phyloP scores from a whole-genome alignment of 1,140 invertebrate genomes.

The Archegozetes longisetosus region DNA sequence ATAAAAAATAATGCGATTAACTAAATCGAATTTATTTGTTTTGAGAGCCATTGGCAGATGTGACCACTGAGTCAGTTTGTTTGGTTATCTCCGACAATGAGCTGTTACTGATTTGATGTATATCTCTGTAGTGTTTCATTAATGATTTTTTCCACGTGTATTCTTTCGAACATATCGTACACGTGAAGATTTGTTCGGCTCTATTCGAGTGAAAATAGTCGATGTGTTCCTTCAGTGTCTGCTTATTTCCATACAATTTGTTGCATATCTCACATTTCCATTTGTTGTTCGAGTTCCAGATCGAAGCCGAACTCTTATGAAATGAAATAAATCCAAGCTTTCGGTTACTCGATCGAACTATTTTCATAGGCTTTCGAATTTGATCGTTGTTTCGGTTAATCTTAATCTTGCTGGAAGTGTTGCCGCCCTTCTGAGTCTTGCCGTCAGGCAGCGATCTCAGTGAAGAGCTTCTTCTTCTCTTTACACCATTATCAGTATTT shows the following conservation, averaged over 20 bases:
- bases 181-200: slow-evolving; percentile 14
- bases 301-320: background rate
- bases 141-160: slow-evolving; percentile 17
- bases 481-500: background rate
- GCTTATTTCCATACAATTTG: slow-evolving; percentile 21
- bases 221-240: slow-evolving; percentile 19
- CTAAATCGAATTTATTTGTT: too few species aligned
- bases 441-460: background rate
- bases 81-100: slow-evolving; percentile 3
- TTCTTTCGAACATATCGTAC: slow-evolving; percentile 12
- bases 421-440: background rate
- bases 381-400: background rate
- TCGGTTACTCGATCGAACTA: background rate
- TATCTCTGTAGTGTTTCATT: slow-evolving; percentile 12
- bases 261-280: slow-evolving; percentile 20
- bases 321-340: background rate
- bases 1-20: too few species aligned
- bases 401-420: background rate
- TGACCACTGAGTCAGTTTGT: too few species aligned
- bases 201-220: slow-evolving; percentile 13
- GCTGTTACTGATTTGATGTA: slow-evolving; percentile 8
- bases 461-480: background rate
- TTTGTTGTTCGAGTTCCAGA: background rate
- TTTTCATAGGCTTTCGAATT: background rate
- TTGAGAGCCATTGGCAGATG: too few species aligned